A percentile compares a stretch with the other conserved stretches of the same genome.
These are phyloP conservation scores for Pachymerium ferrugineum DNA, from an alignment of 2,888 invertebrate genomes.

Conservation along the genomic window DNA sequence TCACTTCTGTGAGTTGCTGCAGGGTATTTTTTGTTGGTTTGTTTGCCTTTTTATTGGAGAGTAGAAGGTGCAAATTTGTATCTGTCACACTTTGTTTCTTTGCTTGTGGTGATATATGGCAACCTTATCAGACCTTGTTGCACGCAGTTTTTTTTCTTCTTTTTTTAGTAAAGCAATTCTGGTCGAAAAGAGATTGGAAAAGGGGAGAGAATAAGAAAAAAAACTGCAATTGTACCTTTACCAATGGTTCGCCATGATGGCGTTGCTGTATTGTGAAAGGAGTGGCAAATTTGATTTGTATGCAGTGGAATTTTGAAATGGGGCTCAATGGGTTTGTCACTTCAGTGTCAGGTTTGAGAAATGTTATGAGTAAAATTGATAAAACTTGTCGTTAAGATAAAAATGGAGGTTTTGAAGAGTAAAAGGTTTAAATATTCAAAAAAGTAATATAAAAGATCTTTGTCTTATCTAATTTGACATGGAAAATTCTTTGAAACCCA, in stretches of 20 bases:
- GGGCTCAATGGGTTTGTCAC: conserved; percentile 17
- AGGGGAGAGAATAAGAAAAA: not conserved
- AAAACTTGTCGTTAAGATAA: conserved; percentile 11
- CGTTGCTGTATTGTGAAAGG: not conserved
- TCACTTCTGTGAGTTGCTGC: not conserved
- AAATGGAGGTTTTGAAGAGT: not conserved
- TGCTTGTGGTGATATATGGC: conserved; percentile 10
- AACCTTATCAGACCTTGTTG: conserved; percentile 18
- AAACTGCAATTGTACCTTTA: conserved; percentile 6
- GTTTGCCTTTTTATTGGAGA: conserved; percentile 2
- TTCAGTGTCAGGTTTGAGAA: not conserved
- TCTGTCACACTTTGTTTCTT: not conserved
- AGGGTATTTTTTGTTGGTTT: not conserved
- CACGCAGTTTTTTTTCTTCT: not conserved
- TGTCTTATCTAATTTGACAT: not conserved
- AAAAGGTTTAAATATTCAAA: not conserved
- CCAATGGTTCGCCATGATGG: not conserved
- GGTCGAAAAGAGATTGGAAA: conserved; percentile 10
- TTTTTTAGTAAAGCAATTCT: conserved; percentile 5
- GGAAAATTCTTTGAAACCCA: no score
- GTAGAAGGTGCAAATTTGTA: not conserved
- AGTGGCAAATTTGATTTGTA: conserved; percentile 11
- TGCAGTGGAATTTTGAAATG: conserved; percentile 6
- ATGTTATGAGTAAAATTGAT: not conserved
- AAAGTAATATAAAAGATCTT: not conserved